phyloP scores from a whole-genome alignment of 2,113 vertebrate genomes.

The Chionomys nivalis region DNA sequence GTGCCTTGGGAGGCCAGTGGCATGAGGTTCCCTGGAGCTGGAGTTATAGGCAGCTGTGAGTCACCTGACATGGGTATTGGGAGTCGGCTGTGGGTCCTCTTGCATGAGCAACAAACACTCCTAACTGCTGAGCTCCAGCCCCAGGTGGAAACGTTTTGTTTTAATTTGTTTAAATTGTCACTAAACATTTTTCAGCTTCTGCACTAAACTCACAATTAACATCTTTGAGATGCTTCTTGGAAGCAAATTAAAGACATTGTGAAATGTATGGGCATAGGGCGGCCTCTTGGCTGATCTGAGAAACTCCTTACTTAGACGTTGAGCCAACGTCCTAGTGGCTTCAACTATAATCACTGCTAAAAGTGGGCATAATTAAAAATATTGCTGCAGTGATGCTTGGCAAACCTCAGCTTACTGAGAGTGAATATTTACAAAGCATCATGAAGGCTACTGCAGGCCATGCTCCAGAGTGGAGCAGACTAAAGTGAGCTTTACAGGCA shows the following conservation, averaged over 20 bases:
- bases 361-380: not conserved
- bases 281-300: not conserved
- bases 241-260: not conserved
- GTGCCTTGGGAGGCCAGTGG: not conserved
- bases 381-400: not conserved
- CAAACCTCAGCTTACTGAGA: not conserved
- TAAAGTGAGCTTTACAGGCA: not conserved
- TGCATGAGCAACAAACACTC: not conserved
- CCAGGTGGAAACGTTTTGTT: not conserved
- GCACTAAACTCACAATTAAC: not conserved
- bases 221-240: not conserved
- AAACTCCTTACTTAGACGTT: not conserved
- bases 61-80: not conserved
- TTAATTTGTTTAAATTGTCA: not conserved
- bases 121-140: not conserved
- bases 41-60: not conserved
- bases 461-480: not conserved
- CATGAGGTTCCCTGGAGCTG: not conserved
- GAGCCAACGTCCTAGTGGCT: not conserved
- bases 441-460: not conserved
- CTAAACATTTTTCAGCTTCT: not conserved
- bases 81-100: not conserved
- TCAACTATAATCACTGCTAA: conserved; percentile 1
- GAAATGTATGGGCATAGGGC: not conserved
- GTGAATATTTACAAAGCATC: not conserved